Base-by-base conservation (phyloP, 2,888 invertebrate genomes). In the Latheticus oryzae region DNA sequence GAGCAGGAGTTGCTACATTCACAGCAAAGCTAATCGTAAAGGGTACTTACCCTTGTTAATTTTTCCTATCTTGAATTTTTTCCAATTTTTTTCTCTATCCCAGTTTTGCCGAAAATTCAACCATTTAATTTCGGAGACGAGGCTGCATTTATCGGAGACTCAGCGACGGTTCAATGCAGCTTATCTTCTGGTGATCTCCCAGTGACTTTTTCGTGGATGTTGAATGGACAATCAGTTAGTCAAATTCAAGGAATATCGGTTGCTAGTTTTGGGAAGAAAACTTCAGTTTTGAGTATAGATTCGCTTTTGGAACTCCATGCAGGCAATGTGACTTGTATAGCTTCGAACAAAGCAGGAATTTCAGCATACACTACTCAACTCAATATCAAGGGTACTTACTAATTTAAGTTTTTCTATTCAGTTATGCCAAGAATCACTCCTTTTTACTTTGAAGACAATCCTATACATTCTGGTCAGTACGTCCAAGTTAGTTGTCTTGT, bases 181-280 rank as follows among this genome's bases (percentile, higher is more conserved):
- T 79, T 84, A 21, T 83, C 87, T 61, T 86, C 87, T 73, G 91
- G 93, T 60, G 93, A 93, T 80, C 81, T 89, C 66, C 93, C 93
- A 5, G 83, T 93, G 60, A 84, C 83, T 61, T 87, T 93, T 60
- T 82, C 83, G 42, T 94, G 93, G 93, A 84, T 84, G 63, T 83
- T 90, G 69, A 86, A 90, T 72, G 83, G 82, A 58, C 79, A 81
- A 72, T 78, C 81, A 23, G 79, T 87, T 60, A 82, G 82, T 62
- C 76, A 83, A 66, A 76, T 78, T 64, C 78, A 80, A 37, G 81
- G 72, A 40, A 68, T 76, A 21, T 69, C 62, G 9, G 84, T 88
- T 63, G 85, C 84, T 75, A 85, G 84, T 75, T 86, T 85, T 72
- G 85, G 85, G 63, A 83, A 83, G 71, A 82, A 85, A 76, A 85